Evolutionary conservation across 2,113 vertebrate genomes (phyloP), one percentile per base, ranked within the genome.

Genomic region (Tonatia bakeri): DNA sequence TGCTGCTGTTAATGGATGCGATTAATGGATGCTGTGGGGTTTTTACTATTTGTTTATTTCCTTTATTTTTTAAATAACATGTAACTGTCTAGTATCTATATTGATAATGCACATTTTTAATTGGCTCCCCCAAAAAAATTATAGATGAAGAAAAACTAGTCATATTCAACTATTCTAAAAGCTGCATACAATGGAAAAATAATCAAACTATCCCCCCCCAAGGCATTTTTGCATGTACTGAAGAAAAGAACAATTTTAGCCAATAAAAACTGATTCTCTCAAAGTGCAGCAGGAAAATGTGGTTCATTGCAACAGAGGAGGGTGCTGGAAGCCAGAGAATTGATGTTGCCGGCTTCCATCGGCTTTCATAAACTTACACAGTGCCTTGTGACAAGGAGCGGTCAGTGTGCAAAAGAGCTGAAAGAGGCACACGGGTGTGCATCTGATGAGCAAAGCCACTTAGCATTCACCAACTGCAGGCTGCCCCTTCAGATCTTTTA

Each of bases 201-300:
- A 64, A 64, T 56, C 28, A 82, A 81, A 94, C 8, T 1, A 52
- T 3, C 64, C 8, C 6, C 9, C 59, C 45, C 75, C 33, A 36
- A 88, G 88, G 33, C 45, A 95, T 3, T 75, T 95, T 45, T 91
- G 89, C 28, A 33, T 91, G 17, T 20, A 59, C 52, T 87, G 67
- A 47, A 90, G 88, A 54, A 90, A 83, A 89, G n/a, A 90, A 1
- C 2, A 85, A 40, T 80, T 93, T 90, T 72, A 90, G 19, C 7
- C 84, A 97, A 73, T 91, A 65, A 93, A 91, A 90, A 81, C 33
- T 9, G 36, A 75, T 76, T 87, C 15, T 96, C 70, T 94, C 79
- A 90, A 77, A 77, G 70, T 69, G n/a, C 9, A 52, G 5, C 50
- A 87, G 36, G 12, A 31, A 91, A 86, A 70, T 38, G 65, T 84